A percentile compares a stretch with the other conserved stretches of the same genome.
Conservation (phyloP, 2,797 vertebrate species). For the Danio kyathit region DNA sequence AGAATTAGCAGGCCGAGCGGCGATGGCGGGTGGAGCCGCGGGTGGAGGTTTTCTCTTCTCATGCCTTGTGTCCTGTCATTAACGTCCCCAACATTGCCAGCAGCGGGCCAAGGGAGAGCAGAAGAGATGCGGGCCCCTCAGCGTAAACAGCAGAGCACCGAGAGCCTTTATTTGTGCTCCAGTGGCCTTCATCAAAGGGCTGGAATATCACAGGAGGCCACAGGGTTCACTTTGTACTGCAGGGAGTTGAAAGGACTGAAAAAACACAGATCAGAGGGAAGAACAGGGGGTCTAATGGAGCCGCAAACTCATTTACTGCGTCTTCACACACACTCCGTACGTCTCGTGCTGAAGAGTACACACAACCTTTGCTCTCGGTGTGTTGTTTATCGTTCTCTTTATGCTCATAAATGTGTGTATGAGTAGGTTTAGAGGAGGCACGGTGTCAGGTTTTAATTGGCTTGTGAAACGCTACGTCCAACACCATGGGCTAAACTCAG, state of each 20-base stretch:
- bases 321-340: constrained; percentile 17
- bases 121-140: constrained; percentile 37
- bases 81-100: constrained; percentile 43
- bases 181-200: constrained; percentile 62
- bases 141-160: constrained; percentile 53
- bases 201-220: constrained; percentile 58
- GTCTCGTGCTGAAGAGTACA: constrained; percentile 30
- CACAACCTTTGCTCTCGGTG: constrained; percentile 22
- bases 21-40: constrained; percentile 40
- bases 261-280: constrained; percentile 47
- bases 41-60: constrained; percentile 44
- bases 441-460: constrained; percentile 38
- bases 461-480: constrained; percentile 28
- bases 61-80: constrained; percentile 56
- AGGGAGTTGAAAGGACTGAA: constrained; percentile 51
- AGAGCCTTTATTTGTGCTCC: constrained; percentile 60
- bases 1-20: constrained; percentile 38
- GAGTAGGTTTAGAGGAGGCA: constrained; percentile 32
- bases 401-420: constrained; percentile 25
- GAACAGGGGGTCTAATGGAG: constrained; percentile 29
- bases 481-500: constrained; percentile 43
- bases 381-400: constrained; percentile 23
- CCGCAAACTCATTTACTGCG: constrained; percentile 37
- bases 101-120: constrained; percentile 29
- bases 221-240: constrained; percentile 47